Evolutionary conservation across 2,113 vertebrate genomes (phyloP).

Genomic region (Lamprotornis superbus): DNA sequence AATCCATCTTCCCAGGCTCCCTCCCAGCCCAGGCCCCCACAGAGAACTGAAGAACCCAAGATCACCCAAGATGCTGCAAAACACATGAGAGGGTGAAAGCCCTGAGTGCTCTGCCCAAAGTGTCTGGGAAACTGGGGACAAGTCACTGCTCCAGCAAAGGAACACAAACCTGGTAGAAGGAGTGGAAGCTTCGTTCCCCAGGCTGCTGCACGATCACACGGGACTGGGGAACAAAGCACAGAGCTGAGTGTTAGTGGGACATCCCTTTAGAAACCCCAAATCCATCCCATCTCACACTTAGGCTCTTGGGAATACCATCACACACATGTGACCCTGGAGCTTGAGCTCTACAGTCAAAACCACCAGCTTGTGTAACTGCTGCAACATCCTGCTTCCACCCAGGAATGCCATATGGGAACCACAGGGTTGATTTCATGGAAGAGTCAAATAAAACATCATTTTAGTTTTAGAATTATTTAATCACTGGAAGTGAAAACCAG

Average conservation of each 20-base stretch:
- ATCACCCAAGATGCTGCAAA: not conserved
- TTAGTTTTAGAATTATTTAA: not conserved
- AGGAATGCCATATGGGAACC: not conserved
- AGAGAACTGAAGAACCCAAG: not conserved
- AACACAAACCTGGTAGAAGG: slow-evolving; percentile 91
- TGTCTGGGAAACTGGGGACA: not conserved
- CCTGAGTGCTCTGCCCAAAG: not conserved
- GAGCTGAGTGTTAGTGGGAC: not conserved
- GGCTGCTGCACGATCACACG: slow-evolving; percentile 95
- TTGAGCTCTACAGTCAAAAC: not conserved
- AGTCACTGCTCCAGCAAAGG: not conserved
- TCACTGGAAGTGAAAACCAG: not conserved
- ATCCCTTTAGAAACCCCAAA: not conserved
- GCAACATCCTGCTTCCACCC: not conserved
- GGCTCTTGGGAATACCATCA: not conserved
- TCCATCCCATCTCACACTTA: not conserved
- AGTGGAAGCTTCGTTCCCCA: slow-evolving; percentile 95
- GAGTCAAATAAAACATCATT: not conserved
- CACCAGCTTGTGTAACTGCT: not conserved
- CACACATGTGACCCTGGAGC: fast-evolving
- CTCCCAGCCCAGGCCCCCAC: not conserved
- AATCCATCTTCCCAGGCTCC: not conserved
- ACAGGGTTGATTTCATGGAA: not conserved
- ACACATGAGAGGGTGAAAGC: not conserved
- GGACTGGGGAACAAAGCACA: slow-evolving; percentile 75